A percentile compares a stretch with the other conserved stretches of the same genome.
These are phyloP conservation scores for Philaethria dido DNA, from an alignment of 2,888 invertebrate genomes.

Conservation along the genomic window DNA sequence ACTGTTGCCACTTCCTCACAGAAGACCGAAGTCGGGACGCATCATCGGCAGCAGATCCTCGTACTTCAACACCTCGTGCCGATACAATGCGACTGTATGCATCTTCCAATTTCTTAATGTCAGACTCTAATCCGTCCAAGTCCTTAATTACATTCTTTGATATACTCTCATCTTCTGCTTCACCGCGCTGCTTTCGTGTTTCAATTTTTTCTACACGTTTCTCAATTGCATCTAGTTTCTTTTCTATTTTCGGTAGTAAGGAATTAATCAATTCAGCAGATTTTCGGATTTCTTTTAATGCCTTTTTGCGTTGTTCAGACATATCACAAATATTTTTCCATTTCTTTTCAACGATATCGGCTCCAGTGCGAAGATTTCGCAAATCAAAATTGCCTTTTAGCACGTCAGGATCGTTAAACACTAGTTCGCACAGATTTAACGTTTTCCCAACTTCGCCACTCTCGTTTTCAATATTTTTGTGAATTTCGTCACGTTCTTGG, in stretches of 20 bases:
- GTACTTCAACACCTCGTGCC: constrained; percentile 85
- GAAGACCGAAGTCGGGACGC: constrained; percentile 85
- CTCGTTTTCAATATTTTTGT: constrained; percentile 89
- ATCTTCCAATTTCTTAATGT: constrained; percentile 86
- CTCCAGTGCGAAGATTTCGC: constrained; percentile 86
- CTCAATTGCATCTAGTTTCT: constrained; percentile 84
- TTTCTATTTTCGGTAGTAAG: constrained; percentile 86
- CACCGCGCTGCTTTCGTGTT: constrained; percentile 71
- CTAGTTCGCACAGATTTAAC: constrained; percentile 90
- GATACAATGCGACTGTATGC: constrained; percentile 88
- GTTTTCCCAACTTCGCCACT: constrained; percentile 91
- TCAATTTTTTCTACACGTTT: constrained; percentile 82
- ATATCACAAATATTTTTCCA: constrained; percentile 91
- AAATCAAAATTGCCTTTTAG: constrained; percentile 89
- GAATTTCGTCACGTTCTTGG: constrained; percentile 88
- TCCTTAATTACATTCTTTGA: constrained; percentile 82
- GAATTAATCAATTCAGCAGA: constrained; percentile 86
- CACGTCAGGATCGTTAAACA: constrained; percentile 89
- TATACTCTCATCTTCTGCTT: constrained; percentile 80
- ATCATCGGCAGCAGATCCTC: constrained; percentile 87
- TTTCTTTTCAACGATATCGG: constrained; percentile 89
- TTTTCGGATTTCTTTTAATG: constrained; percentile 79
- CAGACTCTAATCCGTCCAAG: constrained; percentile 85
- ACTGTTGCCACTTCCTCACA: constrained; percentile 86
- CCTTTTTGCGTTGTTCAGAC: constrained; percentile 85